phyloP scores from a whole-genome alignment of 2,113 vertebrate genomes.

The Oophaga pumilio region DNA sequence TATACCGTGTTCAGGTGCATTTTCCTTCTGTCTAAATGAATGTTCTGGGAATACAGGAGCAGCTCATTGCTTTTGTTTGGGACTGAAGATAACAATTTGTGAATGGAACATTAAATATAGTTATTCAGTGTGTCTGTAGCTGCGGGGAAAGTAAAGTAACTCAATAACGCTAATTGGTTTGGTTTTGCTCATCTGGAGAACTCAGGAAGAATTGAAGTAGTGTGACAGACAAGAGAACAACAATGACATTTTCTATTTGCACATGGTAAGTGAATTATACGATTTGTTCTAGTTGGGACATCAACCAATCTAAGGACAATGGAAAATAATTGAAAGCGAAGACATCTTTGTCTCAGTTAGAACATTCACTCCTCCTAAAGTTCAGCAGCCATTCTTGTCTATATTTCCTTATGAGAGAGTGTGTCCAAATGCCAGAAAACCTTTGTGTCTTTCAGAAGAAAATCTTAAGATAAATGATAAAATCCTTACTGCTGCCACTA shows the following conservation, averaged over 20 bases:
- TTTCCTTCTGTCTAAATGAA: slow-evolving; percentile 72
- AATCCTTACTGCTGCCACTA: too few relatives aligned
- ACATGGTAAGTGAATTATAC: background rate
- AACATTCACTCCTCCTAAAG: background rate
- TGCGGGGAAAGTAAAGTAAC: background rate
- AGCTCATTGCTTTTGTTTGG: slow-evolving; percentile 72
- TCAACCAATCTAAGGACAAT: background rate
- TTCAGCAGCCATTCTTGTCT: background rate
- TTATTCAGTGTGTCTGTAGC: slow-evolving; percentile 5
- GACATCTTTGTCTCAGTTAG: background rate
- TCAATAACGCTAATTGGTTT: slow-evolving; percentile 17
- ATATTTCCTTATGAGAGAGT: background rate
- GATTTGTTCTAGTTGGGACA: background rate
- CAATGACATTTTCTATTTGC: background rate
- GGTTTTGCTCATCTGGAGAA: background rate
- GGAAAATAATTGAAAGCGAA: background rate
- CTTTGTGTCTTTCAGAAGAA: background rate
- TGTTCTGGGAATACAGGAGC: slow-evolving; percentile 75
- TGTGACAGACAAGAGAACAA: background rate
- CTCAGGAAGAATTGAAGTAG: background rate
- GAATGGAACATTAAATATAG: slow-evolving; percentile 40
- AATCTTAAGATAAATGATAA: too few relatives aligned
- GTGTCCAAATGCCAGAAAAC: background rate
- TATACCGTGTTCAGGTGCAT: slow-evolving; percentile 64
- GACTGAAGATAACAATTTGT: slow-evolving; percentile 78